phyloP scores from a whole-genome alignment of 2,797 vertebrate genomes.

The Liparis tanakae region DNA sequence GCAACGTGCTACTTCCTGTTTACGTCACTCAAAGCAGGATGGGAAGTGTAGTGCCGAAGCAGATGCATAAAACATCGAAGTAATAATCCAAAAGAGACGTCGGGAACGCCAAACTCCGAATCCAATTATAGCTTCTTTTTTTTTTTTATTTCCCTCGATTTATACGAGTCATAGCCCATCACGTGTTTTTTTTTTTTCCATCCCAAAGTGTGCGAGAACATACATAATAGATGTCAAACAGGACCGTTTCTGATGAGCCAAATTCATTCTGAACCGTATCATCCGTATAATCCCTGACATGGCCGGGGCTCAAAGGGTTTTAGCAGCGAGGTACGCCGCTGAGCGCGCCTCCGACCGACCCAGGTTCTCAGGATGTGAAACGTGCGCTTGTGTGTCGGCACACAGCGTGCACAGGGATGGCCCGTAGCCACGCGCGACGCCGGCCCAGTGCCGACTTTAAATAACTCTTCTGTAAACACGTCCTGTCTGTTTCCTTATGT shows the following conservation, averaged over 20 bases:
- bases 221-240: neutral
- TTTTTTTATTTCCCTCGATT: neutral
- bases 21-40: neutral
- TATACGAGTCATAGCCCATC: neutral
- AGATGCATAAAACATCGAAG: neutral
- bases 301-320: conserved; percentile 1
- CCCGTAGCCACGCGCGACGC: conserved; percentile 67
- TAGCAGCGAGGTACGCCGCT: conserved; percentile 6
- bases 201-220: neutral
- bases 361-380: conserved; percentile 30
- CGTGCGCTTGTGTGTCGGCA: conserved; percentile 26
- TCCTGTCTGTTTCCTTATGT: conserved; percentile 65
- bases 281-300: neutral
- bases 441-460: conserved; percentile 63
- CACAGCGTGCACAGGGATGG: conserved; percentile 57
- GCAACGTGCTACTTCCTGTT: conserved; percentile 28
- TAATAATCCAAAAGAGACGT: no score
- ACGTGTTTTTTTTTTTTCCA: no score
- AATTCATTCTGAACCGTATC: neutral
- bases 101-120: no score
- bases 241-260: neutral
- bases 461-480: conserved; percentile 80
- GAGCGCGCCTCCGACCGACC: conserved; percentile 18
- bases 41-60: conserved; percentile 4
- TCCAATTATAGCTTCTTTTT: neutral